phyloP scores from a whole-genome alignment of 2,113 vertebrate genomes.

The Gambusia holbrooki region DNA sequence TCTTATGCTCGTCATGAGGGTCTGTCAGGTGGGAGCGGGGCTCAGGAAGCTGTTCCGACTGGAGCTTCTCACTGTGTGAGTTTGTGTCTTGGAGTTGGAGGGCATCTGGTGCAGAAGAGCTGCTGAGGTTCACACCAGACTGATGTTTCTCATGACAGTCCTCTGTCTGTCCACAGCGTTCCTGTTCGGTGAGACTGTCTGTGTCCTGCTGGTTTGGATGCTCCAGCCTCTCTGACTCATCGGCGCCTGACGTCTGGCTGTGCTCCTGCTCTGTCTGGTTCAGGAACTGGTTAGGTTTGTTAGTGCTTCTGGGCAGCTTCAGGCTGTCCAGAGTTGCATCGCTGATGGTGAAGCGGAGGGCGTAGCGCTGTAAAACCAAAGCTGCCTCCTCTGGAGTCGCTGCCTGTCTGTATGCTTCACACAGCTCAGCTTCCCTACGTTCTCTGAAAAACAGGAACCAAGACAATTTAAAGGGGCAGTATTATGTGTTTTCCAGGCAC shows the following conservation, averaged over 20 bases:
- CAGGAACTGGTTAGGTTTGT: constrained; percentile 57
- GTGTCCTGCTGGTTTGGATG: constrained; percentile 27
- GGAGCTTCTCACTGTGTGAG: constrained; percentile 54
- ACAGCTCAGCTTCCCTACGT: constrained; percentile 89
- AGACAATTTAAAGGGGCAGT: background rate
- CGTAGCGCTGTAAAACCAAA: constrained; percentile 92
- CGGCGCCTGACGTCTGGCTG: background rate
- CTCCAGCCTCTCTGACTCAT: constrained; percentile 24
- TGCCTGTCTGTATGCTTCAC: constrained; percentile 90
- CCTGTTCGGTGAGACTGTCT: background rate
- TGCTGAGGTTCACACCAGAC: constrained; percentile 8
- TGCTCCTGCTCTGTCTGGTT: constrained; percentile 20
- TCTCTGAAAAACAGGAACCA: constrained; percentile 76
- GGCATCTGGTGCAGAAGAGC: constrained; percentile 69
- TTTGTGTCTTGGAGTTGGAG: constrained; percentile 65
- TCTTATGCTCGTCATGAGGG: constrained; percentile 41
- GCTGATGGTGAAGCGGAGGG: constrained; percentile 96
- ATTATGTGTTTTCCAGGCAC: too few species aligned
- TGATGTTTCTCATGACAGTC: constrained; percentile 5
- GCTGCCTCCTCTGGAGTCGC: constrained; percentile 91
- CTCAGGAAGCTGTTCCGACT: constrained; percentile 49
- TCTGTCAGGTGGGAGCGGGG: constrained; percentile 48
- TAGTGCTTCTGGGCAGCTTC: constrained; percentile 87
- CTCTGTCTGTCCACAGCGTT: constrained; percentile 7
- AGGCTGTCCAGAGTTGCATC: constrained; percentile 94